Percentiles rank a stretch among this genome's conserved stretches.
phyloP scores from a whole-genome alignment of 2,797 vertebrate genomes.

The Merluccius polli region DNA sequence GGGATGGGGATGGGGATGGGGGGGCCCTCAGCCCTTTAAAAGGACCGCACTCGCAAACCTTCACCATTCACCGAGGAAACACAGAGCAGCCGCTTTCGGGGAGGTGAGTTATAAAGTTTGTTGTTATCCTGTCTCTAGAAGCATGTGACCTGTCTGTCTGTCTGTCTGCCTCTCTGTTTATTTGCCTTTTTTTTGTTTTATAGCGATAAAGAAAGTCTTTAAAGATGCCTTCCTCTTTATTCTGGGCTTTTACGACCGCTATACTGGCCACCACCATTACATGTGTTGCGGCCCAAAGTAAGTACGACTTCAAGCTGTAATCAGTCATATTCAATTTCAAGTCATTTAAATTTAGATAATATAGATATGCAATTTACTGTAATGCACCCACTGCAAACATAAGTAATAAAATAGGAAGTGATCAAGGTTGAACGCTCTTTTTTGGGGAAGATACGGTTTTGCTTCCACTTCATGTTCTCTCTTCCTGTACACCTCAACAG shows the following conservation, averaged over 20 bases:
- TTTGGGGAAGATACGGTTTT: not conserved
- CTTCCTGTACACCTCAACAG: slow-evolving; percentile 42
- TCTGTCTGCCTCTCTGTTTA: not conserved
- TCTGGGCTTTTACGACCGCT: slow-evolving; percentile 32
- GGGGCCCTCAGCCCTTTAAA: not conserved
- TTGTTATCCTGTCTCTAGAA: not conserved
- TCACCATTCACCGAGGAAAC: not conserved
- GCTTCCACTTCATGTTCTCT: not conserved
- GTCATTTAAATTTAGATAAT: not conserved
- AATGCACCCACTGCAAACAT: not conserved
- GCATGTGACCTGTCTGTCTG: not conserved
- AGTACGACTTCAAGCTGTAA: slow-evolving; percentile 38
- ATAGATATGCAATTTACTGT: not conserved
- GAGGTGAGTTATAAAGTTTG: not conserved
- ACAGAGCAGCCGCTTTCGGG: not conserved
- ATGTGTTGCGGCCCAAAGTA: slow-evolving; percentile 54
- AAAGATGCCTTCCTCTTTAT: slow-evolving; percentile 45
- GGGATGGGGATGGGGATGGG: too few species aligned
- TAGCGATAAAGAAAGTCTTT: slow-evolving; percentile 1
- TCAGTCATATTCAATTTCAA: not conserved
- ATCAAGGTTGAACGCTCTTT: slow-evolving; percentile 19
- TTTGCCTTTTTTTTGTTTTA: not conserved
- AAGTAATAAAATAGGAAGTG: not conserved
- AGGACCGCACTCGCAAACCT: not conserved
- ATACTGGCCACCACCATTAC: slow-evolving; percentile 44